Conservation (phyloP, 2,113 vertebrate species). For the Ciconia boyciana region DNA sequence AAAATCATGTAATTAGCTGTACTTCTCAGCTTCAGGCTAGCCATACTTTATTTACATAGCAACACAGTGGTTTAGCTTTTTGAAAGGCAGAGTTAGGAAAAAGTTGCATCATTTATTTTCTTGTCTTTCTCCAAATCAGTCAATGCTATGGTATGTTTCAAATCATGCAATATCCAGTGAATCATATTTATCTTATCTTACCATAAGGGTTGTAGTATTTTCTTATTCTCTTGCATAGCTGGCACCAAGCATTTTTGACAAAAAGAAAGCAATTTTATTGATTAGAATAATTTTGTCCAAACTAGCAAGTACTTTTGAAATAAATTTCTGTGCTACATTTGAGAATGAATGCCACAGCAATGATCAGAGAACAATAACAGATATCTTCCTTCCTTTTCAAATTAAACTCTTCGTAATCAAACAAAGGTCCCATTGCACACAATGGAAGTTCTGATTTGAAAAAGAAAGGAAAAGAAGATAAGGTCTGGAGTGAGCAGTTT, state of each 20-base stretch:
- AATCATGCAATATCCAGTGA: neutral
- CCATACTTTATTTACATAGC: slow-evolving; percentile 25
- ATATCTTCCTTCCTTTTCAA: neutral
- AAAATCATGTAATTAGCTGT: neutral
- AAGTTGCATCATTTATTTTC: neutral
- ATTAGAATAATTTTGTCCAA: neutral
- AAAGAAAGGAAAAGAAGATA: neutral
- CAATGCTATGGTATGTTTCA: neutral
- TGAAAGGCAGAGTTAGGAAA: neutral
- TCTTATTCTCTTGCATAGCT: neutral
- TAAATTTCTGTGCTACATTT: neutral
- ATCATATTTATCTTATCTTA: neutral
- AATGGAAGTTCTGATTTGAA: neutral
- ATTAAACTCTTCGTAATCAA: neutral
- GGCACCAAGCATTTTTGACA: neutral
- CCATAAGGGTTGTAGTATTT: neutral
- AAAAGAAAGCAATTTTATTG: neutral
- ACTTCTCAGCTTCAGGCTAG: neutral
- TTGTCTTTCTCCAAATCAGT: neutral
- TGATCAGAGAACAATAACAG: neutral
- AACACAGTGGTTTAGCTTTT: neutral
- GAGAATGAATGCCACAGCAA: neutral
- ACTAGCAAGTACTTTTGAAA: neutral
- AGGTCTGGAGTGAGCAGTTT: neutral
- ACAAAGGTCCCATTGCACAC: neutral